Conservation (phyloP, 2,888 invertebrate genomes). For the Drosophila vallismaia region DNA sequence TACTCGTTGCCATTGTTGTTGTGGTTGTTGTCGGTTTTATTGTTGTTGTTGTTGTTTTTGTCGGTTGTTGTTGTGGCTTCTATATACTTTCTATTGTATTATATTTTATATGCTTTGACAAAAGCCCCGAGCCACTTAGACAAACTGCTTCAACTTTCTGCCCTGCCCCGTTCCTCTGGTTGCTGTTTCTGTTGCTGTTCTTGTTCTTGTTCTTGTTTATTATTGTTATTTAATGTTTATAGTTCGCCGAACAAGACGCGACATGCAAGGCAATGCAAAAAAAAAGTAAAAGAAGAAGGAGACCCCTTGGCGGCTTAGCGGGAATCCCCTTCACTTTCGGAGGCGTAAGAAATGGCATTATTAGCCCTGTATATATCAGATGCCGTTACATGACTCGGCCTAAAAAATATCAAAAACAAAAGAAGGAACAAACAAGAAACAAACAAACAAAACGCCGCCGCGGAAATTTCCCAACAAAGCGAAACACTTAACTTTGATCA, state of each 20-base stretch:
- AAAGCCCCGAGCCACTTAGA: conserved; percentile 61
- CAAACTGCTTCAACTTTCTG: conserved; percentile 67
- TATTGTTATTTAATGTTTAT: conserved; percentile 72
- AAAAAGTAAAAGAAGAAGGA: neutral
- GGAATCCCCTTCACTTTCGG: conserved; percentile 28
- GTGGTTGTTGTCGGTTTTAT: conserved; percentile 18
- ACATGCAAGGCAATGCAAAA: conserved; percentile 27
- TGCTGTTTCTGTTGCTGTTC: conserved; percentile 20
- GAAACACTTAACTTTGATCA: conserved; percentile 14
- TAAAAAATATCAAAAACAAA: neutral
- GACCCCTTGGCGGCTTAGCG: conserved; percentile 17
- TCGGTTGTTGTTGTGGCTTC: conserved; percentile 29
- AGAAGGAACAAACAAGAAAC: neutral
- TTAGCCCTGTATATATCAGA: conserved; percentile 35
- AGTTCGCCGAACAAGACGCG: conserved; percentile 52
- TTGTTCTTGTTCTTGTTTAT: conserved; percentile 45
- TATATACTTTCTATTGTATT: conserved; percentile 66
- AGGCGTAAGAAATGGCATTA: conserved; percentile 52
- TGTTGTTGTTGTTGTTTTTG: conserved; percentile 13
- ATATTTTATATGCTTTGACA: conserved; percentile 62
- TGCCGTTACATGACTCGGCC: conserved; percentile 19
- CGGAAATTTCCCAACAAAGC: conserved; percentile 16
- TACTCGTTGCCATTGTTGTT: conserved; percentile 47
- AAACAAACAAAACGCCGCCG: neutral
- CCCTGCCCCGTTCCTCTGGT: conserved; percentile 22